Conservation (phyloP, 2,888 invertebrate species). For the Chrysolina haemoptera region DNA sequence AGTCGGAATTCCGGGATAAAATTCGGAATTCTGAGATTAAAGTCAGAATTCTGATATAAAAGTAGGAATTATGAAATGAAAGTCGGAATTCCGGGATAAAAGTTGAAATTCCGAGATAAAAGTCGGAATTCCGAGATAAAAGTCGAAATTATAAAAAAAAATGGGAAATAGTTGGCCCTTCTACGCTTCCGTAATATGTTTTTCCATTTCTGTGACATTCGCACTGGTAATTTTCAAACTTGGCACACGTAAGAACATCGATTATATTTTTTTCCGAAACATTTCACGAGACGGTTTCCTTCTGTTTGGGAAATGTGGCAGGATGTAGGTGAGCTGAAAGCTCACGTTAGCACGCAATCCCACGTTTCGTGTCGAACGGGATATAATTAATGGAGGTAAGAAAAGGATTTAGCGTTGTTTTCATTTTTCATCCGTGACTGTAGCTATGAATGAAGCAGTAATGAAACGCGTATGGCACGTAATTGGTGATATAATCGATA, state of each 20-base stretch:
- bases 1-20: no score
- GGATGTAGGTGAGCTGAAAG: slow-evolving; percentile 16
- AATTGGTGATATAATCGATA: not conserved
- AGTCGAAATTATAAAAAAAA: no score
- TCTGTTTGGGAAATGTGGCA: slow-evolving; percentile 1
- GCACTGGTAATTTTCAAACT: no score
- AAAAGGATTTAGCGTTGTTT: slow-evolving; percentile 34
- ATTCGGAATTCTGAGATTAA: no score
- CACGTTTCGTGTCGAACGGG: slow-evolving; percentile 35
- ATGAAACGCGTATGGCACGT: slow-evolving; percentile 34
- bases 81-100: no score
- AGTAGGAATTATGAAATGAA: no score
- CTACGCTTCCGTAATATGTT: no score
- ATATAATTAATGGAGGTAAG: slow-evolving; percentile 39
- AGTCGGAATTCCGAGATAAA: no score
- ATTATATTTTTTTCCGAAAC: not conserved
- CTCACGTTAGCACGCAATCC: slow-evolving; percentile 32
- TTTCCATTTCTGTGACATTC: no score
- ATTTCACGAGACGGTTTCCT: not conserved
- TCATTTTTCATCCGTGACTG: slow-evolving; percentile 35
- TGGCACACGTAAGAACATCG: not conserved
- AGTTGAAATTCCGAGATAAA: no score
- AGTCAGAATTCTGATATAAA: no score
- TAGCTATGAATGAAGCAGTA: slow-evolving; percentile 31
- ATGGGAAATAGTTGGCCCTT: no score